A percentile compares a stretch with the other conserved stretches of the same genome.
These are phyloP conservation scores for Calyptomena viridis DNA, from an alignment of 2,113 vertebrate species.

Conservation along the genomic window DNA sequence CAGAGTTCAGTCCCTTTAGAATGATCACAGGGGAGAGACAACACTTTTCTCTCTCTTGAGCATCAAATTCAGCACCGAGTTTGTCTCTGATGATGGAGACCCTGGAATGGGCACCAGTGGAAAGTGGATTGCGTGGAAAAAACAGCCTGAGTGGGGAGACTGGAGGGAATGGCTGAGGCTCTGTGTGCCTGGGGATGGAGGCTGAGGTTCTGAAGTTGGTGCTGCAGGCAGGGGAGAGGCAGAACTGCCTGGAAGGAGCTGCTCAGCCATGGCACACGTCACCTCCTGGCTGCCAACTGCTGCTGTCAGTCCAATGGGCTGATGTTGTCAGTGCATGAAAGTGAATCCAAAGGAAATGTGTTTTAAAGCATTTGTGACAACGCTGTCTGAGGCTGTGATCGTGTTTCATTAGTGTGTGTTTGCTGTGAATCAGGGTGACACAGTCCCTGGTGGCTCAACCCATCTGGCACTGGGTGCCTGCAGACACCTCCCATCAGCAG, in stretches of 20 bases:
- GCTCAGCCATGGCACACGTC: neutral
- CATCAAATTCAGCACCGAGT: neutral
- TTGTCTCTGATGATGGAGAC: neutral
- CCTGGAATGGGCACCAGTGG: neutral
- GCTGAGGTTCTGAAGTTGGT: fast-evolving
- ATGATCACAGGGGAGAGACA: neutral
- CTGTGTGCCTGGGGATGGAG: fast-evolving
- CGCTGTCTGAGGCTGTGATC: neutral
- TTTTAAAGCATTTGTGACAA: neutral
- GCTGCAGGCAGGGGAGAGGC: neutral
- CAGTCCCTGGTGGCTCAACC: neutral
- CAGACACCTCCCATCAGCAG: neutral
- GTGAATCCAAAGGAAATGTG: fast-evolving
- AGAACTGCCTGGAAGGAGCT: neutral
- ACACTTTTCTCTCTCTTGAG: neutral
- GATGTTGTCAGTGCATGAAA: neutral
- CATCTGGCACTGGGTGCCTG: neutral
- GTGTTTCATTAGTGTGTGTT: neutral
- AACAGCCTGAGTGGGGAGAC: neutral
- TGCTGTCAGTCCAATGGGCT: neutral
- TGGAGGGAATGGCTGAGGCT: neutral
- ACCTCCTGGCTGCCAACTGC: neutral
- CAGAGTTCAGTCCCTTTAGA: neutral
- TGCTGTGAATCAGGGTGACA: neutral
- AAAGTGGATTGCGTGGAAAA: neutral